These are phyloP conservation scores for Cylindroiulus punctatus DNA, from an alignment of 2,888 invertebrate genomes.

Conservation along the genomic window DNA sequence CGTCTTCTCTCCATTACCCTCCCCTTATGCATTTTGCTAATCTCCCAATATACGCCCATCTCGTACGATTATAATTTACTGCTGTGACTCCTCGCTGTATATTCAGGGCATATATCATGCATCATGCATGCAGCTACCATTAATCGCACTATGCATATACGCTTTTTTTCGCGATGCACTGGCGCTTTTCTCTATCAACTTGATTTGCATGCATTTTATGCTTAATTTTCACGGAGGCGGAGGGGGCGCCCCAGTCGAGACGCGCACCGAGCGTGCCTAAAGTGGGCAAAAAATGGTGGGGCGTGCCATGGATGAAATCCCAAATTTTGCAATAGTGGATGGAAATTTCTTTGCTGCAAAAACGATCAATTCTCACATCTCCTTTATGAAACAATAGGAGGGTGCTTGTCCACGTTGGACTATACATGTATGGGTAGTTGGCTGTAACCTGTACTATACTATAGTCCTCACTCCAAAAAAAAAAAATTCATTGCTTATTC, in stretches of 20 bases:
- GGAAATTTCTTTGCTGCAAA: too few relatives aligned
- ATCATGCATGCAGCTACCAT: background rate
- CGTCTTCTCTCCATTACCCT: too few relatives aligned
- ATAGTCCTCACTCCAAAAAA: too few relatives aligned
- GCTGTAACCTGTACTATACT: too few relatives aligned
- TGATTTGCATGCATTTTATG: conserved; percentile 1
- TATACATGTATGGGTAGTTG: too few relatives aligned
- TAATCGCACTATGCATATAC: background rate
- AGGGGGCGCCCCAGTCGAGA: too few relatives aligned
- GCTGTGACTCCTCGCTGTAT: background rate
- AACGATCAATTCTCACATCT: too few relatives aligned
- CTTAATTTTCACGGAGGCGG: background rate
- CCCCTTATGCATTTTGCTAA: background rate
- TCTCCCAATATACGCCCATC: background rate
- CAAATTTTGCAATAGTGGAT: too few relatives aligned
- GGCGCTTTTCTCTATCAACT: background rate
- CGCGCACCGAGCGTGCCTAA: background rate
- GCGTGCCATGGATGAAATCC: too few relatives aligned
- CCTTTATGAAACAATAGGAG: too few relatives aligned
- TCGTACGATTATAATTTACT: background rate
- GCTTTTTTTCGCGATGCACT: background rate
- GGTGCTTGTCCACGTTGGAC: too few relatives aligned
- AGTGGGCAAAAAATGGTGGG: background rate
- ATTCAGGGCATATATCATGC: background rate
- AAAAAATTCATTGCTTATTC: too few relatives aligned